These are phyloP conservation scores for Machimus rusticus DNA, from an alignment of 2,888 invertebrate genomes.

Conservation along the genomic window DNA sequence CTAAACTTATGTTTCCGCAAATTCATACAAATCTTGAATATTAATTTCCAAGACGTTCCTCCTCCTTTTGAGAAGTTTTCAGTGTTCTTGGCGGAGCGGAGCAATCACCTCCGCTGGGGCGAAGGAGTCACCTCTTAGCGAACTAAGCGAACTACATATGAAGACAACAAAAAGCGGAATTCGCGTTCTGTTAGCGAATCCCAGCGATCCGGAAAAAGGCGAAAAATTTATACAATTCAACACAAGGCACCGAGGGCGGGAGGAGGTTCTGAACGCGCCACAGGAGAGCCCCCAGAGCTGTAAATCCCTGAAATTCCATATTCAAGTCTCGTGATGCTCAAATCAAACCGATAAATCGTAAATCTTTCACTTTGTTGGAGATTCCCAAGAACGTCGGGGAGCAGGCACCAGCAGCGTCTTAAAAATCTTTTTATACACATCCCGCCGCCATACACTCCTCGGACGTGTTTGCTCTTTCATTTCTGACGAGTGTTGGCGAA, in stretches of 20 bases:
- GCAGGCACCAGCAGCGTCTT: slow-evolving; percentile 46
- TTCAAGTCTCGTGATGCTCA: slow-evolving; percentile 52
- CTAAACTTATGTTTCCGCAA: neutral
- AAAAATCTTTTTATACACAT: slow-evolving; percentile 39
- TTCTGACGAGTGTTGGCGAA: slow-evolving; percentile 4
- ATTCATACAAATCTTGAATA: neutral
- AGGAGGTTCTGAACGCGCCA: neutral
- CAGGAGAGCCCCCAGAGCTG: neutral
- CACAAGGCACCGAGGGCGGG: neutral
- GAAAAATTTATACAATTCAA: slow-evolving; percentile 26
- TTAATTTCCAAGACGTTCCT: neutral
- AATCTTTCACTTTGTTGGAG: slow-evolving; percentile 52
- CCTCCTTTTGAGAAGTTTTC: neutral
- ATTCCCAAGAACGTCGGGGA: slow-evolving; percentile 38
- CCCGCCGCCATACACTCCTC: neutral
- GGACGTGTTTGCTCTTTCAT: slow-evolving; percentile 14
- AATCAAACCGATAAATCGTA: slow-evolving; percentile 53
- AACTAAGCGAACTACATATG: neutral
- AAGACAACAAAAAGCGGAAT: neutral
- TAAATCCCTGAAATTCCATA: slow-evolving; percentile 46
- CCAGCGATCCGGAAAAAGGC: slow-evolving; percentile 13
- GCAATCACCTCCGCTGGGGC: neutral
- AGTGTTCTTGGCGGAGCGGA: neutral
- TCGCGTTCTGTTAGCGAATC: slow-evolving; percentile 24
- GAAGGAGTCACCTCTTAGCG: neutral